Evolutionary conservation across 2,888 invertebrate genomes (phyloP), one percentile per base, ranked within the genome.

Genomic region (Rugalucina vietnamica): DNA sequence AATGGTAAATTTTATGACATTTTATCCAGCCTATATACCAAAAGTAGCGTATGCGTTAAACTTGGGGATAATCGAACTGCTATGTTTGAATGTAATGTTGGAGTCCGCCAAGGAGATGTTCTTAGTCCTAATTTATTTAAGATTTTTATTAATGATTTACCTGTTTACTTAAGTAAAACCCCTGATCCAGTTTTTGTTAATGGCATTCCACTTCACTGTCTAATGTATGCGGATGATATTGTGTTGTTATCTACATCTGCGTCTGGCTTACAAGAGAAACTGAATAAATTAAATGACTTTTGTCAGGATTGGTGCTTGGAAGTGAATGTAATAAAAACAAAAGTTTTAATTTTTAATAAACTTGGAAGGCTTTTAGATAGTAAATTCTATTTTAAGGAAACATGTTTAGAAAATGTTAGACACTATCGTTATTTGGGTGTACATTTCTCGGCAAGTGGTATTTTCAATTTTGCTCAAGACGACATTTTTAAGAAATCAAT

Each of bases 1-100:
- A 76, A 76, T 60, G 76, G 76, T 21, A 24, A 39, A 36, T 50
- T 50, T 50, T 36, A 74, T 74, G 34, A 24, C 24, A 32, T 50
- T 50, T 27, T n/a, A n/a, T n/a, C n/a, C n/a, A n/a, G n/a, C n/a
- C n/a, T n/a, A n/a, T n/a, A n/a, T n/a, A n/a, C n/a, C 32, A 74
- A 36, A 54, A 74, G 14, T 54, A 32, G 24, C 32, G 50, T 74
- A 34, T 36, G 36, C 36, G 36, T 37, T n/a, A 18, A 8, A 34
- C 36, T 21, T 34, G 54, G 34, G 21, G 54, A 36, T 24, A 14
- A 50, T 65, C 65, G 29, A 10, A 65, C 32, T 65, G 65, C 12
- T 34, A 32, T 65, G 24, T 39, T 60, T 50, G 36, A 37, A 57
- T 60, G 10, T 12, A 39, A 60, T n/a, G 14, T 57, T 3, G 37